Evolutionary conservation across 2,888 invertebrate genomes (phyloP).

Genomic region (Ophion ventricosus): DNA sequence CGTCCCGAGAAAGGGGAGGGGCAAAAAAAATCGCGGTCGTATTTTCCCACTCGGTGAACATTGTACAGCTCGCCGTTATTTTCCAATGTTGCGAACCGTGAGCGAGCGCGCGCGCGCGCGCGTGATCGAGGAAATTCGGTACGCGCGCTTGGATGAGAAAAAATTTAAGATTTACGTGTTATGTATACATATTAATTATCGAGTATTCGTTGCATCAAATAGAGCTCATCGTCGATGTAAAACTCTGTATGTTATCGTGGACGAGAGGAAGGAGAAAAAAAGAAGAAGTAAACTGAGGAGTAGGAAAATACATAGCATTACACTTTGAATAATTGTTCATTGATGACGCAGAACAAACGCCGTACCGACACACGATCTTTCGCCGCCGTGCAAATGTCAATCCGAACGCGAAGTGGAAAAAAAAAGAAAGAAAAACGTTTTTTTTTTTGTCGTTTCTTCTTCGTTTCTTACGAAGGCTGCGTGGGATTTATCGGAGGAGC

Average conservation of each 20-base stretch:
- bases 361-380: no score
- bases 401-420: no score
- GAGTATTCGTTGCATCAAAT: constrained; percentile 77
- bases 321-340: constrained; percentile 52
- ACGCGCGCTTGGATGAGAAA: constrained; percentile 52
- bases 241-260: constrained; percentile 80
- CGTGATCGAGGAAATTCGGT: background rate
- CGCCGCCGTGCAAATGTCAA: no score
- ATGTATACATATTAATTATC: constrained; percentile 61
- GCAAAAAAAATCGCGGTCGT: constrained; percentile 63
- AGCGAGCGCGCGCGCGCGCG: no score
- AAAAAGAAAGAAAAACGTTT: background rate
- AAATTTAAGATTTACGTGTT: constrained; percentile 56
- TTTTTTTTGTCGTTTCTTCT: constrained; percentile 8
- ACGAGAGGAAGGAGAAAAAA: constrained; percentile 21
- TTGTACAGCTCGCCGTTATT: constrained; percentile 76
- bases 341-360: background rate
- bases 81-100: constrained; percentile 73
- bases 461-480: background rate
- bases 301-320: constrained; percentile 60
- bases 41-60: constrained; percentile 79
- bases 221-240: constrained; percentile 78
- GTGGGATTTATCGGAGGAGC: constrained; percentile 25
- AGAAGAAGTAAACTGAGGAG: background rate
- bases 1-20: constrained; percentile 25